Conservation (phyloP, 2,888 invertebrate genomes). For the Drosophila parthenogenetica region DNA sequence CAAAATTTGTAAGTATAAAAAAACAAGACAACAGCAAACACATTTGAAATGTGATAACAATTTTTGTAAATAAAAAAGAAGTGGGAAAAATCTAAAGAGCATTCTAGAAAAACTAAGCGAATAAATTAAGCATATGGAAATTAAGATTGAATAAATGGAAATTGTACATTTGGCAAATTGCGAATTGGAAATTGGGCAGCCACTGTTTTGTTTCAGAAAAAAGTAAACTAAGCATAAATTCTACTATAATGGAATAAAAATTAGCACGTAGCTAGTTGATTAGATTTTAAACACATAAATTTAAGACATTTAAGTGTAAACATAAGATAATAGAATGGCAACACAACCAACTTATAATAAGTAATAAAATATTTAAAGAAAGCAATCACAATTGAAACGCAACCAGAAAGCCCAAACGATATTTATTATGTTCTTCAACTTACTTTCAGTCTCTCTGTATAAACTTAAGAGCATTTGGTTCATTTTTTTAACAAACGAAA, state of each 20-base stretch:
- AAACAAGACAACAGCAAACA: conserved; percentile 17
- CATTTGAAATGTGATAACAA: conserved; percentile 71
- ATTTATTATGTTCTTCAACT: conserved; percentile 19
- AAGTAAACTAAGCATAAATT: conserved; percentile 27
- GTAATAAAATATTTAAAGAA: conserved; percentile 13
- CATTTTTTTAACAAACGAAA: conserved; percentile 19
- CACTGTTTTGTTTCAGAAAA: conserved; percentile 57
- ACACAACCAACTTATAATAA: conserved; percentile 29
- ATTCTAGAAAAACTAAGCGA: conserved; percentile 5
- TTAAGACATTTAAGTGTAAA: conserved; percentile 34
- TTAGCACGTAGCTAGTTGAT: conserved; percentile 72
- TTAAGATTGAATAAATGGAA: conserved; percentile 6
- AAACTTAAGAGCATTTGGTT: conserved; percentile 34
- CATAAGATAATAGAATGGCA: conserved; percentile 31
- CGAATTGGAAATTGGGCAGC: conserved; percentile 68
- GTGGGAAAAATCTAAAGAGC: conserved; percentile 20
- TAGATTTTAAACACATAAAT: conserved; percentile 65
- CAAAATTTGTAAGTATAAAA: conserved; percentile 27
- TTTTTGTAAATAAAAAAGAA: conserved; percentile 42
- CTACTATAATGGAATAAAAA: conserved; percentile 17
- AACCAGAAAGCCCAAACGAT: conserved; percentile 57
- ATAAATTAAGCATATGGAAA: not conserved
- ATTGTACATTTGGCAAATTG: conserved; percentile 69
- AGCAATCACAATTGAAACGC: conserved; percentile 45
- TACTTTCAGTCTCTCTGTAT: conserved; percentile 11